Evolutionary conservation across 2,113 vertebrate genomes (phyloP).

Genomic region (Serilophus lunatus): DNA sequence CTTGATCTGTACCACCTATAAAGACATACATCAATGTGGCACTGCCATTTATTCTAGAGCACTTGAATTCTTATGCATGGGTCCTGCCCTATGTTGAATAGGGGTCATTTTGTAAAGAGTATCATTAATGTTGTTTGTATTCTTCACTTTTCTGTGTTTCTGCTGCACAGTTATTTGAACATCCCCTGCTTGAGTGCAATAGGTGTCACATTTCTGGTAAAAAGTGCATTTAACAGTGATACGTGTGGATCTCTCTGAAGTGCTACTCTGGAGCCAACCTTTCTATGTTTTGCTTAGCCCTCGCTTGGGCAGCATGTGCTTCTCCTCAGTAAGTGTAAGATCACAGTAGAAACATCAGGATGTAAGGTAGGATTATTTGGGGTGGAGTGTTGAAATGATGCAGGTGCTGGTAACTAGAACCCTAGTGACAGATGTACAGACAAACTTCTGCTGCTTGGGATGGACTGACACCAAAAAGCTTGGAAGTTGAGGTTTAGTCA

Average conservation of each 20-base stretch:
- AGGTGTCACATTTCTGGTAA: neutral
- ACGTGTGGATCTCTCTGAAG: neutral
- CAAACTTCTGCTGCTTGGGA: neutral
- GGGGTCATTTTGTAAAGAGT: constrained; percentile 71
- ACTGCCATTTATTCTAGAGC: constrained; percentile 72
- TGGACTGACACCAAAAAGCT: neutral
- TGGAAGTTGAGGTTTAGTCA: neutral
- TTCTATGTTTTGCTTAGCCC: neutral
- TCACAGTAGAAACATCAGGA: neutral
- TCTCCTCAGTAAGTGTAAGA: neutral
- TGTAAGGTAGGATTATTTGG: neutral
- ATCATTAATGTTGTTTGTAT: constrained; percentile 48
- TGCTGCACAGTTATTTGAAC: neutral
- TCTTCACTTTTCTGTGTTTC: neutral
- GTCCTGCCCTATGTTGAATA: constrained; percentile 71
- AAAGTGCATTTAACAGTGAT: neutral
- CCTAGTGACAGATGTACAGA: neutral
- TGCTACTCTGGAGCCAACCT: neutral
- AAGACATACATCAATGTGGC: constrained; percentile 74
- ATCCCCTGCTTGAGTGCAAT: neutral
- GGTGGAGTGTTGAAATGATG: neutral
- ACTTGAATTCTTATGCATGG: constrained; percentile 67
- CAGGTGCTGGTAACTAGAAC: neutral
- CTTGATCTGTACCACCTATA: constrained; percentile 62
- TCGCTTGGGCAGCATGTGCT: neutral